Percentiles rank a stretch among this genome's conserved stretches.
These are phyloP conservation scores for Leptura quadrifasciata DNA, from an alignment of 2,888 invertebrate genomes.

Conservation along the genomic window DNA sequence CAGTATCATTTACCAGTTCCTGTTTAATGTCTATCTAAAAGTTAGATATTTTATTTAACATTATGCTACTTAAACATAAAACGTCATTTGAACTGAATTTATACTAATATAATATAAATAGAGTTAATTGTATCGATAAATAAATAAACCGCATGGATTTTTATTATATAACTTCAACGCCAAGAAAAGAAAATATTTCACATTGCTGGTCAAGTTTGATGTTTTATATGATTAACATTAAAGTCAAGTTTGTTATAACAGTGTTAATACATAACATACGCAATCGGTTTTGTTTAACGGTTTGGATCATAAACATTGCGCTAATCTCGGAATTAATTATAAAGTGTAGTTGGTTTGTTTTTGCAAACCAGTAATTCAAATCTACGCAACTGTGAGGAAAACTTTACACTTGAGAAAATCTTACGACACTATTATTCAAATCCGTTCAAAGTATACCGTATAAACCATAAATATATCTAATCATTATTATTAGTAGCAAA, in stretches of 20 bases:
- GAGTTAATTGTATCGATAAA: too few species aligned
- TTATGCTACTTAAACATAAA: too few species aligned
- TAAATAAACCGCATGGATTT: too few species aligned
- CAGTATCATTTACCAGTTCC: too few species aligned
- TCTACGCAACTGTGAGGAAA: conserved; percentile 24
- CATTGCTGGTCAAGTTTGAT: neutral
- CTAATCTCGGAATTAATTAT: neutral
- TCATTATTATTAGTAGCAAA: conserved; percentile 5
- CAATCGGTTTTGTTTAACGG: conserved; percentile 5
- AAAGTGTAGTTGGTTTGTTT: conserved; percentile 3
- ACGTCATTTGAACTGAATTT: too few species aligned
- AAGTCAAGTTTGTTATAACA: conserved; percentile 28
- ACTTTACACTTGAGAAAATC: conserved; percentile 20
- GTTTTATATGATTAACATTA: conserved; percentile 22
- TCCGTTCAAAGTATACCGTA: conserved; percentile 16
- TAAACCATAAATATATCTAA: neutral
- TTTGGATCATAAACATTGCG: neutral
- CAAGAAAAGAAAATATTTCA: neutral
- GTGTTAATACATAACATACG: neutral
- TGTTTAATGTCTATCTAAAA: too few species aligned
- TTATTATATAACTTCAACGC: neutral
- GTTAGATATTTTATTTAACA: too few species aligned
- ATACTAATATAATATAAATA: too few species aligned
- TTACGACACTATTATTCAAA: conserved; percentile 26
- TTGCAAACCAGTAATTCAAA: neutral